A percentile compares a stretch with the other conserved stretches of the same genome.
Conservation (phyloP, 2,888 invertebrate genomes). For the Eilema caniola region DNA sequence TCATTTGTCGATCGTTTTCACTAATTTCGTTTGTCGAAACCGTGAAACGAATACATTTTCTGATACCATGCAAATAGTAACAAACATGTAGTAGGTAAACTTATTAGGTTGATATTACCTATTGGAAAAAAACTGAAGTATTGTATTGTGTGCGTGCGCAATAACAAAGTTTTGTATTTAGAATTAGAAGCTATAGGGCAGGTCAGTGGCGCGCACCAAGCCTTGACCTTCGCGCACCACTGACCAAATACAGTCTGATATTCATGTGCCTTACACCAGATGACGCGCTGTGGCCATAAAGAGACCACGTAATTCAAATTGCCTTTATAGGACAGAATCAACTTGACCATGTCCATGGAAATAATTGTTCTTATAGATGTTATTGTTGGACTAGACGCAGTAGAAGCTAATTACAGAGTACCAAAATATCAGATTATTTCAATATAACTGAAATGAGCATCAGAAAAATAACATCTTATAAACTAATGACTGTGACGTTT, state of each 20-base stretch:
- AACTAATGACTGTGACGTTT: background rate
- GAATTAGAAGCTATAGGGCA: slow-evolving; percentile 51
- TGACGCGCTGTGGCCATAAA: slow-evolving; percentile 72
- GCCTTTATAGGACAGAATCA: slow-evolving; percentile 31
- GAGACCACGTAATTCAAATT: slow-evolving; percentile 60
- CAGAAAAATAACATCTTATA: background rate
- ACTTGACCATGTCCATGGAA: background rate
- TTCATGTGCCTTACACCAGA: slow-evolving; percentile 73
- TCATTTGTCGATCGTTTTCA: slow-evolving; percentile 66
- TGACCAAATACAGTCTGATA: slow-evolving; percentile 74
- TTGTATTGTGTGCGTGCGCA: no score
- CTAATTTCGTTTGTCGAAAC: slow-evolving; percentile 72
- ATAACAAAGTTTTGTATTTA: slow-evolving; percentile 42
- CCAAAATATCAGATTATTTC: background rate
- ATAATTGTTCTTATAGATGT: background rate
- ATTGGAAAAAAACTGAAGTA: slow-evolving; percentile 44
- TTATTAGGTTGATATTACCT: slow-evolving; percentile 23
- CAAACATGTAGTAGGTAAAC: no score
- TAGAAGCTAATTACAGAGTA: background rate
- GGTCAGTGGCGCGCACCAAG: slow-evolving; percentile 71
- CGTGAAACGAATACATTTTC: slow-evolving; percentile 64
- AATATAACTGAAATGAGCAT: background rate
- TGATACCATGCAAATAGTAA: slow-evolving; percentile 35
- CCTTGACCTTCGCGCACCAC: slow-evolving; percentile 83
- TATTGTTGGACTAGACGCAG: background rate